Evolutionary conservation across 2,113 vertebrate genomes (phyloP).

Genomic region (Hypocryptadius cinnamomeus): DNA sequence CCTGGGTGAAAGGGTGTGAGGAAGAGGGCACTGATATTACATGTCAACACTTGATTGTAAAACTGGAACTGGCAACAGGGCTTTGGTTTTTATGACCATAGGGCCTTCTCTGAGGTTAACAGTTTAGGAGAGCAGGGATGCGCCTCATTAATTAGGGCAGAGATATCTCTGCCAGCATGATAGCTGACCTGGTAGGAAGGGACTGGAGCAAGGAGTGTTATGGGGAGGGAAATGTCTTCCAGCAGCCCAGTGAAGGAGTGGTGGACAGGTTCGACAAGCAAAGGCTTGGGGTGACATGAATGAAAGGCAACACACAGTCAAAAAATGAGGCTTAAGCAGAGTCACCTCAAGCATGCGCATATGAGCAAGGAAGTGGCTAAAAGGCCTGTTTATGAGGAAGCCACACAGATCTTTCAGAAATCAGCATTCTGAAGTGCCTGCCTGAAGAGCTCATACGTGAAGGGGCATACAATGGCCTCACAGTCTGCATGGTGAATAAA

Average conservation of each 20-base stretch:
- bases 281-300: not conserved
- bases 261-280: not conserved
- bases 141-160: not conserved
- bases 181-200: not conserved
- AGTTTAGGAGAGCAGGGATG: not conserved
- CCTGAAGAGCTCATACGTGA: not conserved
- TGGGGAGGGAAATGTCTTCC: not conserved
- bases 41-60: not conserved
- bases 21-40: not conserved
- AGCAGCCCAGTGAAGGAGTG: not conserved
- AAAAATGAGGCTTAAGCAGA: not conserved
- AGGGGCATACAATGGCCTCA: not conserved
- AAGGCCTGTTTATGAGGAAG: not conserved
- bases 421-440: not conserved
- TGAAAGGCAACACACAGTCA: not conserved
- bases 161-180: not conserved
- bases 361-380: not conserved
- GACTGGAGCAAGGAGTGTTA: not conserved
- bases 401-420: not conserved
- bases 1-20: not conserved
- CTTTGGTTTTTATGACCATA: not conserved
- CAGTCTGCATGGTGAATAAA: not conserved
- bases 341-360: not conserved
- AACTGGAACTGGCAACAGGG: fast-evolving
- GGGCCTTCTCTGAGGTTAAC: not conserved